A percentile compares a stretch with the other conserved stretches of the same genome.
Conservation (phyloP, 2,797 vertebrate genomes). For the Simalia tracyae region DNA sequence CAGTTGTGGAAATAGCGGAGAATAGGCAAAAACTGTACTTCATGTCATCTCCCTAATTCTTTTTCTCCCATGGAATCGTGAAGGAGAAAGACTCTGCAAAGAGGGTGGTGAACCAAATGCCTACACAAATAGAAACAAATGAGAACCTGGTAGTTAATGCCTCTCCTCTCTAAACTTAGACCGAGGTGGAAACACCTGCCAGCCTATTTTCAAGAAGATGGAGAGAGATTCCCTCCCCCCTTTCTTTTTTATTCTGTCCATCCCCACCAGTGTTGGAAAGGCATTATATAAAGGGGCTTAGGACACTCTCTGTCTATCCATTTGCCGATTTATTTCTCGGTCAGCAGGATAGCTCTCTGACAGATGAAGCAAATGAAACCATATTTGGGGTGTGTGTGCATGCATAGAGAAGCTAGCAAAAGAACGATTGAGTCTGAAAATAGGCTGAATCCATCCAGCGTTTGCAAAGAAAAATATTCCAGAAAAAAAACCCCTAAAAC, state of each 20-base stretch:
- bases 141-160: neutral
- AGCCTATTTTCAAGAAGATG: neutral
- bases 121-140: neutral
- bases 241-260: neutral
- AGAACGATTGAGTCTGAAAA: neutral
- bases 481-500: neutral
- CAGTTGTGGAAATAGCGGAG: conserved; percentile 47
- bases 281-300: neutral
- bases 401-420: neutral
- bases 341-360: neutral
- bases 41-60: fast-evolving
- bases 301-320: neutral
- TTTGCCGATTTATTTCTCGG: neutral
- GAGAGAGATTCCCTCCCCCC: neutral
- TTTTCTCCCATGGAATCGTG: neutral
- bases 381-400: neutral
- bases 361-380: neutral
- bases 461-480: neutral
- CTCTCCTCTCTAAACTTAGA: neutral
- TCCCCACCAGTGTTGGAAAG: neutral
- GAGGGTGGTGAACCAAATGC: neutral
- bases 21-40: conserved; percentile 9
- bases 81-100: neutral
- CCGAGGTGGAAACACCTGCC: neutral
- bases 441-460: neutral